Evolutionary conservation across 2,888 invertebrate species (phyloP).

Genomic region (Mayetiola destructor): DNA sequence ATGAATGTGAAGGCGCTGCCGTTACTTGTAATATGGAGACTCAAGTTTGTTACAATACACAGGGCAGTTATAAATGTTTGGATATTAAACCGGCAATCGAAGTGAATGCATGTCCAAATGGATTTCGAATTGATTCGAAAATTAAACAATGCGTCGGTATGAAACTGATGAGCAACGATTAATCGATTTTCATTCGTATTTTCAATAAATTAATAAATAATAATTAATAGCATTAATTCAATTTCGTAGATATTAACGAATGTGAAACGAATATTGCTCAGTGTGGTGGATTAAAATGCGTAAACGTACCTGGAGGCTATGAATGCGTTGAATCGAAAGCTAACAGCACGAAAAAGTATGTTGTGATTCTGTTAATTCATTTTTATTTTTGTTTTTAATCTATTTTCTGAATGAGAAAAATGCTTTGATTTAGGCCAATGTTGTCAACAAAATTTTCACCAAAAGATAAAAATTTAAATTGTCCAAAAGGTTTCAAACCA

Average conservation of each 20-base stretch:
- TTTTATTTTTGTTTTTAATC: not conserved
- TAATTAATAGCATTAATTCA: not conserved
- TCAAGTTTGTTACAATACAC: slow-evolving; percentile 53
- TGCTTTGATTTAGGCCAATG: too few species aligned
- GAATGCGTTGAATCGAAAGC: slow-evolving; percentile 38
- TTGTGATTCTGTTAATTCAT: not conserved
- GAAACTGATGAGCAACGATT: slow-evolving; percentile 8
- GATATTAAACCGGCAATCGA: slow-evolving; percentile 5
- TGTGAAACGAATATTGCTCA: slow-evolving; percentile 42
- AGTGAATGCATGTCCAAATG: slow-evolving; percentile 28
- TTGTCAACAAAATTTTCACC: not conserved
- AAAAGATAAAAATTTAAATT: slow-evolving; percentile 14
- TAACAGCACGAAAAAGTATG: not conserved
- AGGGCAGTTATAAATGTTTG: slow-evolving; percentile 38
- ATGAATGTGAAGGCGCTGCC: slow-evolving; percentile 53
- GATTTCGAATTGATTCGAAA: slow-evolving; percentile 40
- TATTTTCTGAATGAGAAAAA: too few species aligned
- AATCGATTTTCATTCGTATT: not conserved
- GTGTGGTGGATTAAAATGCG: slow-evolving; percentile 49
- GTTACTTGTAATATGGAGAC: slow-evolving; percentile 48
- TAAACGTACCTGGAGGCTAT: slow-evolving; percentile 63
- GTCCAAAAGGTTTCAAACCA: slow-evolving; percentile 19
- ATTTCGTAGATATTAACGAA: slow-evolving; percentile 58
- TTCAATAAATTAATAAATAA: not conserved
- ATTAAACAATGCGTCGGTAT: slow-evolving; percentile 47